phyloP scores from a whole-genome alignment of 1,140 invertebrate species.

The Sinella curviseta region DNA sequence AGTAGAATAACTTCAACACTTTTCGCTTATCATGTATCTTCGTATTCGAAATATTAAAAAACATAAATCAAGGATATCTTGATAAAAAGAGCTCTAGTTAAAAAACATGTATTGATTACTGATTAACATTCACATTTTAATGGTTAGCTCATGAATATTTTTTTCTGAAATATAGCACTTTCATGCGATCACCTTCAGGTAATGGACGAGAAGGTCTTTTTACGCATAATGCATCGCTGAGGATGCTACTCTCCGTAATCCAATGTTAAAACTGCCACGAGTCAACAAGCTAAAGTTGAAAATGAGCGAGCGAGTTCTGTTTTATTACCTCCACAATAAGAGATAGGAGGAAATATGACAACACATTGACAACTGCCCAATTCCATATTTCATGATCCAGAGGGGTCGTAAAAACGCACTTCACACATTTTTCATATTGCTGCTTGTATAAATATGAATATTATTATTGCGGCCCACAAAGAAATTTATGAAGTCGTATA shows the following conservation, averaged over 20 bases:
- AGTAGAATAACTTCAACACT: not conserved
- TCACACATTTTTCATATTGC: not conserved
- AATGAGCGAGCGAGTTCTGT: no score
- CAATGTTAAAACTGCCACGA: no score
- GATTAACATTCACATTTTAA: not conserved
- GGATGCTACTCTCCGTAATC: not conserved
- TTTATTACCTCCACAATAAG: not conserved
- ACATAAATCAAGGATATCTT: not conserved
- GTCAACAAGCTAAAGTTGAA: no score
- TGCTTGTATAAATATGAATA: not conserved
- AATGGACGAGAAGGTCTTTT: not conserved
- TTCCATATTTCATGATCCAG: no score
- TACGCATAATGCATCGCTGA: not conserved
- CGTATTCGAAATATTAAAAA: not conserved
- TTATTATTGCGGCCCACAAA: no score
- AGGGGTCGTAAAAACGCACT: constrained; percentile 9
- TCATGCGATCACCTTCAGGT: not conserved
- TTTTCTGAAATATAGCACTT: not conserved
- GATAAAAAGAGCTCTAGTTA: not conserved
- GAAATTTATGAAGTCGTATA: not conserved
- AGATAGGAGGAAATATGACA: not conserved
- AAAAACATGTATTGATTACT: not conserved
- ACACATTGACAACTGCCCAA: not conserved
- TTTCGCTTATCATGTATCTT: not conserved
- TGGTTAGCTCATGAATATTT: not conserved